Evolutionary conservation across 2,113 vertebrate genomes (phyloP).

Genomic region (Forbesichthys papilliferus): DNA sequence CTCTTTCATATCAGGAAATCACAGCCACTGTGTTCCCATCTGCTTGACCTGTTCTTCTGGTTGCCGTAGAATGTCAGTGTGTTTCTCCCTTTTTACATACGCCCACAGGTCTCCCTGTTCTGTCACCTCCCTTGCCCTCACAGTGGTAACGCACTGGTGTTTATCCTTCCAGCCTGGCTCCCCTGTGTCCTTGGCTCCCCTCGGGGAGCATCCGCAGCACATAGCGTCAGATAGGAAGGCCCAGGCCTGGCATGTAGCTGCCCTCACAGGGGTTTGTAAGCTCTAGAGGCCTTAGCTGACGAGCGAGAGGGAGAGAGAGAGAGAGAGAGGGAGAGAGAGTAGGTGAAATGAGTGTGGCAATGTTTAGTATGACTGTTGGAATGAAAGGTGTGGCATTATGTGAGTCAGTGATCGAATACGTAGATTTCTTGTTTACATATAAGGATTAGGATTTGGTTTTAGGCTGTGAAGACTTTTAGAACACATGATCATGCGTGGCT

Average conservation of each 20-base stretch:
- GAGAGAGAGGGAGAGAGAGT: conserved; percentile 5
- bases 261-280: conserved; percentile 55
- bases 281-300: conserved; percentile 49
- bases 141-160: conserved; percentile 59
- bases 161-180: conserved; percentile 52
- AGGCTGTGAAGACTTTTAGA: neutral
- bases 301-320: conserved; percentile 11
- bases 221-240: conserved; percentile 55
- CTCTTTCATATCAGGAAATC: conserved; percentile 21
- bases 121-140: conserved; percentile 54
- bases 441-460: neutral
- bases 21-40: conserved; percentile 7
- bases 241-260: conserved; percentile 52
- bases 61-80: conserved; percentile 1
- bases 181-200: conserved; percentile 33
- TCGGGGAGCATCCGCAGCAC: conserved; percentile 54
- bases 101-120: neutral
- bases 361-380: neutral
- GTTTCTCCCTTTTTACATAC: neutral
- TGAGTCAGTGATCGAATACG: neutral
- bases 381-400: neutral
- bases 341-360: neutral
- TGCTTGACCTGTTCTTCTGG: conserved; percentile 21
- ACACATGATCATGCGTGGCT: neutral
- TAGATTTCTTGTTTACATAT: conserved; percentile 12